Base-by-base conservation (phyloP, 2,888 invertebrate genomes). In the Melipona beecheii region DNA sequence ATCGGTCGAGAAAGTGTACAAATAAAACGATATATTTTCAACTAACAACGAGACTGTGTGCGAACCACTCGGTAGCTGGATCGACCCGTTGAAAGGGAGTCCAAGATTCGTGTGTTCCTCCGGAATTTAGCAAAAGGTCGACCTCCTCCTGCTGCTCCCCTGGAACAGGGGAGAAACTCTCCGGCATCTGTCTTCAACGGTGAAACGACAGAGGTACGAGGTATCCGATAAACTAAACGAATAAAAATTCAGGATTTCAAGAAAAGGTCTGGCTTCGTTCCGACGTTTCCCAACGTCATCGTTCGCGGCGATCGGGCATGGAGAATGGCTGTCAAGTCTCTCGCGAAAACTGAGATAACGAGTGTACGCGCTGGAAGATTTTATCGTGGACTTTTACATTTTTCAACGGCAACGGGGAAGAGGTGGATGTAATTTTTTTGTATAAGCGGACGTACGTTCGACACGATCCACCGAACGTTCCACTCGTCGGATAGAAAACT, bases 371-470 rank as follows among this genome's bases (percentile, higher is more conserved):
- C 36, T n/a, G 15, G 36, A 69, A 49, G 60, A 4, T 60, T 73
- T 19, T 15, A 19, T 36, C 13, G 0, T 3, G 43, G n/a, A 43
- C 54, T 54, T 15, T 27, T 52, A 4, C 21, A 1, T 52, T 64
- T 31, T 9, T 6, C 17, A 27, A 27, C 9, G 24, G 36, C 19
- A 0, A n/a, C 27, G 19, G 69, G 56, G 1, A 50, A 54, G 3
- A 17, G 27, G 27, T 24, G 56, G 31, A 11, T 36, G 65, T 56
- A 58, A 79, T 56, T 76, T 64, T 80, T 73, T 73, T 36, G 60
- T 72, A 73, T 62, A 56, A 60, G 54, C 56, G 43, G 24, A 36
- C n/a, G 62, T 19, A 27, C 11, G 6, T 36, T 62, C 68, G 60
- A 43, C 58, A 24, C 4, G 27, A 27, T 56, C 27, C 68, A n/a